These are phyloP conservation scores for Bubalus kerabau DNA, from an alignment of 2,113 vertebrate genomes.

Conservation along the genomic window DNA sequence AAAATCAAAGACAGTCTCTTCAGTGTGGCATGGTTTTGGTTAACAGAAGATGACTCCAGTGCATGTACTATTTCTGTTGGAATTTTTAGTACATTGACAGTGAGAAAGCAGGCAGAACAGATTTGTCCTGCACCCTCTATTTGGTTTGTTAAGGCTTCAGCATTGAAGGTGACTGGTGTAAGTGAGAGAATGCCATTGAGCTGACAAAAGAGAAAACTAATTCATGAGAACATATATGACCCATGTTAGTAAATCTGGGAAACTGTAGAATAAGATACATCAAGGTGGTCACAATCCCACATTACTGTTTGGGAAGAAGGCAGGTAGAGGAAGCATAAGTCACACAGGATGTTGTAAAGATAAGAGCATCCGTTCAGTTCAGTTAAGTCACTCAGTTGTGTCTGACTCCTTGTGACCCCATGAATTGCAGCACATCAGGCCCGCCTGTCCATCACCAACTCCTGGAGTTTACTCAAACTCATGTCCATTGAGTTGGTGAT, in stretches of 20 bases:
- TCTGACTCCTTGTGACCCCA: background rate
- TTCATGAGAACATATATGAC: background rate
- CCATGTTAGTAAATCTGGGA: background rate
- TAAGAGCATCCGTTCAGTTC: background rate
- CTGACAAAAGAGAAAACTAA: background rate
- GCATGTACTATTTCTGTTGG: background rate
- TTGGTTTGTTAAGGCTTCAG: background rate
- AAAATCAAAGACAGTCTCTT: background rate
- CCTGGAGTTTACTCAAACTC: background rate
- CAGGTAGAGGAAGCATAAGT: background rate
- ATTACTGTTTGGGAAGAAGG: background rate
- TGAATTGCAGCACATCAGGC: background rate
- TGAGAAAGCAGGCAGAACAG: background rate
- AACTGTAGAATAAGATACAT: background rate
- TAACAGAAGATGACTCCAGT: background rate
- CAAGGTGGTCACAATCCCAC: background rate
- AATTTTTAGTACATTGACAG: background rate
- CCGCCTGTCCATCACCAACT: background rate
- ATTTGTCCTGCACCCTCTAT: accelerated
- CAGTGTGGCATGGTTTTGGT: background rate
- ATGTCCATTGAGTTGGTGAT: background rate
- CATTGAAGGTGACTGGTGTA: background rate
- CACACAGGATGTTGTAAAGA: background rate
- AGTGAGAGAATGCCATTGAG: background rate
- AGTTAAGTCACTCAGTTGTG: background rate